phyloP scores from a whole-genome alignment of 2,113 vertebrate genomes.

The Pteropus alecto region DNA sequence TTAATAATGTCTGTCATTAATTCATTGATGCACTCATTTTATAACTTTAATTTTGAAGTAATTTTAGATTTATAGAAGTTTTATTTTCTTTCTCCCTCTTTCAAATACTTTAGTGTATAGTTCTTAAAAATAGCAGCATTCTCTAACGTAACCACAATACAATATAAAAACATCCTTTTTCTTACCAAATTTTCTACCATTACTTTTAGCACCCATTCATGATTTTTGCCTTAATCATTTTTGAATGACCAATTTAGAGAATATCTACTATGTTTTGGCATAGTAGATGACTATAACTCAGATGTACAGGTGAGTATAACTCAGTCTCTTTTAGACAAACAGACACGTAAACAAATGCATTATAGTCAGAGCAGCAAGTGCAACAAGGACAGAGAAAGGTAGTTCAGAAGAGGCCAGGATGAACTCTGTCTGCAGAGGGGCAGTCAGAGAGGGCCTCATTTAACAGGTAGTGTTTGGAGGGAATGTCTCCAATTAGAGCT shows the following conservation, averaged over 20 bases:
- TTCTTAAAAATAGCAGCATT: not conserved
- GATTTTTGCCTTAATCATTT: not conserved
- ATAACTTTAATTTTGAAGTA: not conserved
- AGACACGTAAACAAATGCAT: not conserved
- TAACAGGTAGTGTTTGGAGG: not conserved
- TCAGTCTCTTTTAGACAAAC: not conserved
- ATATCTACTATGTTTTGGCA: not conserved
- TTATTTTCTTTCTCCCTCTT: not conserved
- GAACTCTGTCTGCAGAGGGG: not conserved
- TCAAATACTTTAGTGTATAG: not conserved
- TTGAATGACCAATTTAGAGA: not conserved
- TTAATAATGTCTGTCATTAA: not conserved
- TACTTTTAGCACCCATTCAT: not conserved
- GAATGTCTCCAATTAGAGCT: constrained; percentile 23
- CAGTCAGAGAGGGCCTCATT: not conserved
- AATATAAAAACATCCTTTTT: not conserved
- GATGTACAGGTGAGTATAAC: not conserved
- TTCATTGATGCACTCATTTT: not conserved
- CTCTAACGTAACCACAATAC: not conserved
- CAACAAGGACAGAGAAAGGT: not conserved
- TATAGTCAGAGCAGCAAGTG: not conserved
- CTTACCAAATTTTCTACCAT: not conserved
- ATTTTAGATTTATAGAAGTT: constrained; percentile 16
- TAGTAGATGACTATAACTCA: too few relatives aligned
- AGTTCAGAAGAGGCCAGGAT: not conserved